Evolutionary conservation across 2,888 invertebrate genomes (phyloP).

Genomic region (Synergus umbraculus): DNA sequence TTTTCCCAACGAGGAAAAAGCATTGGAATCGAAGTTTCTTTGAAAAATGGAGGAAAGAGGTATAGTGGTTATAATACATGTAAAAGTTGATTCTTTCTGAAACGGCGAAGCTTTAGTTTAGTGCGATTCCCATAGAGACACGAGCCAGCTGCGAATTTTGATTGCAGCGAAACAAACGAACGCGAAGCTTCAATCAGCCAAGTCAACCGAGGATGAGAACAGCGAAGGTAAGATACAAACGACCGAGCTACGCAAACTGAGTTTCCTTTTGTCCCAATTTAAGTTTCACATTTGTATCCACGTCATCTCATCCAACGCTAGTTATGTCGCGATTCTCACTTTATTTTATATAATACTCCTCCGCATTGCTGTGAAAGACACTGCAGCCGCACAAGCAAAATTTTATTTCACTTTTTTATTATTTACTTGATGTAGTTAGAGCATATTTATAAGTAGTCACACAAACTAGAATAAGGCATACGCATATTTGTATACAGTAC

Average conservation of each 20-base stretch:
- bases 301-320: conserved; percentile 18
- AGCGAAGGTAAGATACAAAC: conserved; percentile 75
- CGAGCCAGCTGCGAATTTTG: conserved; percentile 76
- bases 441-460: not conserved
- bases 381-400: not conserved
- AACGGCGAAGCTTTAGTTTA: conserved; percentile 33
- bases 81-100: conserved; percentile 38
- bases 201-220: conserved; percentile 77
- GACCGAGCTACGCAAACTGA: conserved; percentile 63
- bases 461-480: not conserved
- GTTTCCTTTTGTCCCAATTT: conserved; percentile 18
- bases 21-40: not conserved
- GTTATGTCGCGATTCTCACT: not conserved
- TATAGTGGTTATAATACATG: conserved; percentile 26
- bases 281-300: not conserved
- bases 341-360: not conserved
- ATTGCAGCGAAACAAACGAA: conserved; percentile 76
- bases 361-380: not conserved
- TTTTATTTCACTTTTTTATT: not conserved
- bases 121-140: conserved; percentile 57
- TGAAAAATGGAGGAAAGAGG: not conserved
- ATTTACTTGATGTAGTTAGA: not conserved
- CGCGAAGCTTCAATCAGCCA: conserved; percentile 77
- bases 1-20: conserved; percentile 6
- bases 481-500: not conserved